Evolutionary conservation across 1,140 invertebrate genomes (phyloP).

Genomic region (Neotoxoptera formosana): DNA sequence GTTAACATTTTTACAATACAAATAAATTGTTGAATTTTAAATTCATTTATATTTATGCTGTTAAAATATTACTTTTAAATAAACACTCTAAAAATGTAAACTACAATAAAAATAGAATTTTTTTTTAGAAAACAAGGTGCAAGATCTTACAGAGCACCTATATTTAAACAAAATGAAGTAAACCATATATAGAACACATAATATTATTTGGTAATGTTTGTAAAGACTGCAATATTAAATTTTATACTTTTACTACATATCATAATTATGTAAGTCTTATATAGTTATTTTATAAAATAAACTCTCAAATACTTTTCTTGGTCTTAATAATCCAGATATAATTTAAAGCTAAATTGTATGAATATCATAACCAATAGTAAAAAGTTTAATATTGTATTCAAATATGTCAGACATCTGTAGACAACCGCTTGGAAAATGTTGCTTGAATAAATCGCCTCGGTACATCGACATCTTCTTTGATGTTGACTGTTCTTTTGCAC

Average conservation of each 20-base stretch:
- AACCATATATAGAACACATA: conserved; percentile 41
- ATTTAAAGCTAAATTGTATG: neutral
- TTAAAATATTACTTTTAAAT: neutral
- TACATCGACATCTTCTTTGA: conserved; percentile 90
- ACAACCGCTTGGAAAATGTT: conserved; percentile 75
- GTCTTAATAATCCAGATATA: conserved; percentile 7
- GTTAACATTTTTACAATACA: conserved; percentile 8
- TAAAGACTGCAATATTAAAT: conserved; percentile 42
- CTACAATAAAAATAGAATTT: conserved; percentile 15
- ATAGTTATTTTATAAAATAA: conserved; percentile 35
- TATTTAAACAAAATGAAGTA: neutral
- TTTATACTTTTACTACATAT: conserved; percentile 15
- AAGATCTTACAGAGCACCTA: neutral
- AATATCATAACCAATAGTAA: conserved; percentile 3
- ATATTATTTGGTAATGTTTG: conserved; percentile 46
- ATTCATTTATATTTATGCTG: neutral
- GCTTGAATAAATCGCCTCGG: conserved; percentile 91
- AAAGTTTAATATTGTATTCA: neutral
- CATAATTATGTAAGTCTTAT: conserved; percentile 27
- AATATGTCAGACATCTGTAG: conserved; percentile 48
- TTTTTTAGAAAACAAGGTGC: neutral
- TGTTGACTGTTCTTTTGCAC: conserved; percentile 85
- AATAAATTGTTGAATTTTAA: neutral
- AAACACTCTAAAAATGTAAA: conserved; percentile 39
- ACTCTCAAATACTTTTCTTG: conserved; percentile 40